Evolutionary conservation across 1,140 invertebrate species (phyloP).

Genomic region (Pseudomyrmex flavicornis): DNA sequence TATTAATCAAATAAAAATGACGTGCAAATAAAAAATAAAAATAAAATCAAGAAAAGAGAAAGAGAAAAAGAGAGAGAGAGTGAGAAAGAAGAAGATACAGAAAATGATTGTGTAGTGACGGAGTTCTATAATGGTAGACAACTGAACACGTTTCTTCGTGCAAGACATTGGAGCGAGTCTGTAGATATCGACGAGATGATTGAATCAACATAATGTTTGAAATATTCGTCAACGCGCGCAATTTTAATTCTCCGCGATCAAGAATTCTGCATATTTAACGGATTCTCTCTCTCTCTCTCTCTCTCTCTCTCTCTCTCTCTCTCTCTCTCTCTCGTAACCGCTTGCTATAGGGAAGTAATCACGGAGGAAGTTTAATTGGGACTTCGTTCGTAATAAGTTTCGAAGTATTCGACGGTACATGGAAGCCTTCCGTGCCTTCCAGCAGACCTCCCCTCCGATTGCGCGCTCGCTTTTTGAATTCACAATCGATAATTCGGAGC

Average conservation of each 20-base stretch:
- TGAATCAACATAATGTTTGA: neutral
- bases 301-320: neutral
- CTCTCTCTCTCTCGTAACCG: slow-evolving; percentile 29
- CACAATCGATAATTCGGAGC: slow-evolving; percentile 62
- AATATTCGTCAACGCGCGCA: slow-evolving; percentile 22
- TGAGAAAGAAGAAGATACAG: too few species aligned
- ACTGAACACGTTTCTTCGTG: too few species aligned
- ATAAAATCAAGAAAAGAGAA: too few species aligned
- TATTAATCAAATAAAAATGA: too few species aligned
- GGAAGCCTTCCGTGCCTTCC: slow-evolving; percentile 16
- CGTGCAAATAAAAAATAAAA: too few species aligned
- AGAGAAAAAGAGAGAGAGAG: too few species aligned
- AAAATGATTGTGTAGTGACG: too few species aligned
- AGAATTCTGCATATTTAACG: slow-evolving; percentile 41
- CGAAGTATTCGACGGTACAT: slow-evolving; percentile 51
- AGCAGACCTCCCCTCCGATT: slow-evolving; percentile 45
- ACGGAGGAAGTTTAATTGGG: slow-evolving; percentile 60
- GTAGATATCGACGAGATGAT: neutral
- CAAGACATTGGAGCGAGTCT: too few species aligned
- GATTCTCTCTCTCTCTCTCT: neutral
- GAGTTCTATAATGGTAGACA: too few species aligned
- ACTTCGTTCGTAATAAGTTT: slow-evolving; percentile 58
- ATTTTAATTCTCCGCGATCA: slow-evolving; percentile 19
- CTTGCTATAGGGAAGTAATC: slow-evolving; percentile 46
- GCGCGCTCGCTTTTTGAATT: slow-evolving; percentile 58